A percentile compares a stretch with the other conserved stretches of the same genome.
Evolutionary conservation across 2,888 invertebrate species (phyloP).

Genomic region (Sericinus montela): DNA sequence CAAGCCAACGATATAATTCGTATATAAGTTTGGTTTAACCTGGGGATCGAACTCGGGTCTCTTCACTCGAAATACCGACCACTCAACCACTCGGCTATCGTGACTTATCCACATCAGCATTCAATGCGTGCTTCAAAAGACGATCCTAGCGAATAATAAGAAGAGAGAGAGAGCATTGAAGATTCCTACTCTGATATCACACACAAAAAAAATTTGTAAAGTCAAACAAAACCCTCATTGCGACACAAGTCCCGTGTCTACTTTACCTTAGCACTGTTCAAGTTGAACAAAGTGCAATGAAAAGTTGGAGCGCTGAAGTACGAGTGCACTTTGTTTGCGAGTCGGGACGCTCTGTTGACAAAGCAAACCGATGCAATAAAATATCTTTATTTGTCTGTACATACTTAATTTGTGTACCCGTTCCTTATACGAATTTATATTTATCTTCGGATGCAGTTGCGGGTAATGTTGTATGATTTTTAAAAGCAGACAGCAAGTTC

Average conservation of each 20-base stretch:
- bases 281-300: constrained; percentile 9
- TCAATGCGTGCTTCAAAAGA: too few species aligned
- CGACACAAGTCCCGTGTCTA: neutral
- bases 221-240: neutral
- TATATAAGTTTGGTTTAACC: too few species aligned
- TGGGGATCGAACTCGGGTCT: too few species aligned
- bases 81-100: too few species aligned
- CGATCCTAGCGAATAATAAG: constrained; percentile 6
- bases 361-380: constrained; percentile 1
- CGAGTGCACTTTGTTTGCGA: constrained; percentile 1
- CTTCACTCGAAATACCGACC: too few species aligned
- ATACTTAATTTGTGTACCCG: constrained; percentile 5
- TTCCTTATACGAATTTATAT: neutral
- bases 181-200: too few species aligned
- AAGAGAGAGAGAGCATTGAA: too few species aligned
- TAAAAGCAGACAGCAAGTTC: neutral
- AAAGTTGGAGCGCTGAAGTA: constrained; percentile 7
- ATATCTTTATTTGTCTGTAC: constrained; percentile 5
- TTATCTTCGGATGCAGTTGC: neutral
- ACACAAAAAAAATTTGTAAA: too few species aligned
- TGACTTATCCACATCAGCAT: too few species aligned
- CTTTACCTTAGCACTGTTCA: constrained; percentile 5
- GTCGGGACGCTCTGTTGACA: neutral
- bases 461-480: neutral
- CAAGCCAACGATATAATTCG: too few species aligned